Base-by-base conservation (phyloP, 2,797 vertebrate genomes). In the Takifugu rubripes region DNA sequence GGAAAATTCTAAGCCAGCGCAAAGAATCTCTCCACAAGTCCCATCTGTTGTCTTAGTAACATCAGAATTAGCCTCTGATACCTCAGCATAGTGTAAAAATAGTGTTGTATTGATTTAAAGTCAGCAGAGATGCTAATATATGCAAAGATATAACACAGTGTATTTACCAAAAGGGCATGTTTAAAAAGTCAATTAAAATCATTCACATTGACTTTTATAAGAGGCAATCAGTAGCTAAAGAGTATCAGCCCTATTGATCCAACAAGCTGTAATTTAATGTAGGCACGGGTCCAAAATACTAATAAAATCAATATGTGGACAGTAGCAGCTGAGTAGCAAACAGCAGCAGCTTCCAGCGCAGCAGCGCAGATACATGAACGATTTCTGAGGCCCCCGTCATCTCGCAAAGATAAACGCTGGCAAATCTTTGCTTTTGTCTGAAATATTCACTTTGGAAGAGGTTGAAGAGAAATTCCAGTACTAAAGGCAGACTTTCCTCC, bases 251-350 rank as follows among this genome's bases (percentile, higher is more conserved):
- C 16, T 55, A 48, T 65, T 58, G 66, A 74, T 65, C 25, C 21
- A 52, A 65, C 53, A 56, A 69, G 61, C 44, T 29, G 25, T 26
- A 52, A 67, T 56, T 66, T 51, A 56, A 61, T 66, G 29, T 21
- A 52, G 57, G 29, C 56, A 53, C 27, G 9, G 12, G 16, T 17
- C 47, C 53, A 64, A 72, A 66, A 61, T 53, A 70, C 66, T 17
- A 55, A 54, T 29, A 54, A 40, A 60, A 56, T 56, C 24, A 45
- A 21, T 61, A 31, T n/a, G 29, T 24, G n/a, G 25, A 51, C 26
- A 51, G 24, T 50, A 46, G 61, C 40, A 29, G 70, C 24, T 40
- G 27, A 7, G 25, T 1, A 46, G 25, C 48, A 61, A 74, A 60
- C 60, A 44, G 26, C 2, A 64, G 47, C 59, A 6, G 12, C 10